Evolutionary conservation across 2,797 vertebrate genomes (phyloP).

Genomic region (Odontamblyopus lacepedii): DNA sequence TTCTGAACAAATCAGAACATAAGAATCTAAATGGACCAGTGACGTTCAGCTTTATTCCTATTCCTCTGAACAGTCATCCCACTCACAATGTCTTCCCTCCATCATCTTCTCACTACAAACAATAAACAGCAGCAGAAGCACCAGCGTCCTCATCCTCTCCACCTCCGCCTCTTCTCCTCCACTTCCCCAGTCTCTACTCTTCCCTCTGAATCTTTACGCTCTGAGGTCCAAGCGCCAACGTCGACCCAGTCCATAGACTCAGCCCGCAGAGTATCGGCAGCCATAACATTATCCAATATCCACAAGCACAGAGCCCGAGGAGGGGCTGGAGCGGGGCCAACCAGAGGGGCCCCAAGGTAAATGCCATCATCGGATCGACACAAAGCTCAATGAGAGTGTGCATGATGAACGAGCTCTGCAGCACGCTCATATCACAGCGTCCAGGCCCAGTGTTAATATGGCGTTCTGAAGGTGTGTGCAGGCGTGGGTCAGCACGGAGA

Average conservation of each 20-base stretch:
- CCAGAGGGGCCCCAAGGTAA: background rate
- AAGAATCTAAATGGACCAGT: too few relatives aligned
- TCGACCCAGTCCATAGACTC: background rate
- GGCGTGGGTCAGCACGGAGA: background rate
- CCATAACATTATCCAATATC: background rate
- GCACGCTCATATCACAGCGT: background rate
- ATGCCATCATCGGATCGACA: background rate
- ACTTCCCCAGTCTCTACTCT: too few relatives aligned
- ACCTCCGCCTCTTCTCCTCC: too few relatives aligned
- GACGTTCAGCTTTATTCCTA: too few relatives aligned
- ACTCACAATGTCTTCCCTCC: too few relatives aligned
- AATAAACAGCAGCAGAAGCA: too few relatives aligned
- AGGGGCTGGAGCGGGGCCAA: background rate
- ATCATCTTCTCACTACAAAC: too few relatives aligned
- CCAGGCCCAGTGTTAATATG: background rate
- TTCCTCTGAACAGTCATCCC: too few relatives aligned
- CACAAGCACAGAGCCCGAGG: background rate
- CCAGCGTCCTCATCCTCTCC: too few relatives aligned
- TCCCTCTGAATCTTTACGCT: too few relatives aligned
- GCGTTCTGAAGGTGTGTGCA: background rate
- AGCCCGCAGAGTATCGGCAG: background rate
- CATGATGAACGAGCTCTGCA: background rate
- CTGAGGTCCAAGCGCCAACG: too few relatives aligned
- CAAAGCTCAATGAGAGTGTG: background rate
- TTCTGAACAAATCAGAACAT: too few relatives aligned